Base-by-base conservation (phyloP, 1,140 invertebrate genomes). In the Aphaenogaster ashmeadi region DNA sequence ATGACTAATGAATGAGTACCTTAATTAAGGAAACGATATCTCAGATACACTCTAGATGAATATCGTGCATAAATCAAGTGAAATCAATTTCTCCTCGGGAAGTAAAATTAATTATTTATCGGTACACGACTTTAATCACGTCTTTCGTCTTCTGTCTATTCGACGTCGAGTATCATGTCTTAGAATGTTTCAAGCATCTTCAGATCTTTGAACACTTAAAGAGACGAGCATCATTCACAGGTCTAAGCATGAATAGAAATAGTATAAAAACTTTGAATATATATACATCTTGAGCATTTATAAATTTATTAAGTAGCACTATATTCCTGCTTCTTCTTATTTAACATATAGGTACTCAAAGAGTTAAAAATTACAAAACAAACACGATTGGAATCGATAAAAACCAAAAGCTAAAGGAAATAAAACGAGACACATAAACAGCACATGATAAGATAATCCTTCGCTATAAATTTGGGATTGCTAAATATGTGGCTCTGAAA, bases 21-120 rank as follows among this genome's bases (percentile, higher is more conserved):
- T 78, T 78, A 78, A 78, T 78, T 78, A 72, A 72, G 67, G 13
- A 71, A 71, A 50, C 13, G 72, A 36, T 75, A 21, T 41, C 52
- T 41, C 18, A 15, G 11, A 18, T 75, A 41, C 11, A 75, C 8
- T 41, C 18, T 11, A 58, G 9, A 56, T 36, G 56, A 62, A 54
- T 38, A 54, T 38, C 50, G 3, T 27, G 3, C 13, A 36, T 78
- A 78, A 78, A 44, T 52, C 71, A 54, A 54, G 18, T 54, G 5
- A 33, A 36, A 54, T 44, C 21, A 18, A 44, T 44, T 78, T 78
- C 9, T 33, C 41, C 41, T 33, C 8, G 33, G 9, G 9, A 15
- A 38, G 41, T 6, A 0, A 71, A 54, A 81, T 69, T 54, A 54
- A 81, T 69, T 21, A 67, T 21, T 36, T 50, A 50, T 27, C 27